These are phyloP conservation scores for Spea multiplicata DNA, from an alignment of 2,113 vertebrate genomes.

Conservation along the genomic window DNA sequence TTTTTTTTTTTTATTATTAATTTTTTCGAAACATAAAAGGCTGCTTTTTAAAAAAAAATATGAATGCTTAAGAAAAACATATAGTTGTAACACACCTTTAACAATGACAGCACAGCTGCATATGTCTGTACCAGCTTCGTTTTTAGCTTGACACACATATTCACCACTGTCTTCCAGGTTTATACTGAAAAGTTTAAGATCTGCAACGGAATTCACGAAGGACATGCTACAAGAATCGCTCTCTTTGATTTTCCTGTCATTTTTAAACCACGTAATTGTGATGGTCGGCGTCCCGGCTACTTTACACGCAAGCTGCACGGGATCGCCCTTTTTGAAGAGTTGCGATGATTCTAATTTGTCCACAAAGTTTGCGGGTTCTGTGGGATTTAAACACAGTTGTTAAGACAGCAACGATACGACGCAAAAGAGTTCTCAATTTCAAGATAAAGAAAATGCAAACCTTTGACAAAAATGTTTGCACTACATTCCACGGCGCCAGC, in stretches of 20 bases:
- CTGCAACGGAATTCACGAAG: constrained; percentile 69
- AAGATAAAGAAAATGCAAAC: constrained; percentile 66
- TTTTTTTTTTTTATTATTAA: background rate
- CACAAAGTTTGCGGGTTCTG: constrained; percentile 88
- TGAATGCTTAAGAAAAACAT: background rate
- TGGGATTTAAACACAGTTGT: constrained; percentile 63
- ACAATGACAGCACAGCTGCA: constrained; percentile 83
- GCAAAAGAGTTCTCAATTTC: constrained; percentile 11
- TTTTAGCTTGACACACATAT: constrained; percentile 87
- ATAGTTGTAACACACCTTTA: constrained; percentile 83
- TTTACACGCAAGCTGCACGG: constrained; percentile 79
- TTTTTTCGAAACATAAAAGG: background rate
- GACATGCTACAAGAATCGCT: constrained; percentile 74
- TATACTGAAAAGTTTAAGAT: constrained; percentile 69
- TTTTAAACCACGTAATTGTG: constrained; percentile 86
- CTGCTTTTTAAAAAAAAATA: background rate
- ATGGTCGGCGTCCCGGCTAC: constrained; percentile 88
- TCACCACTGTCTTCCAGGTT: constrained; percentile 83
- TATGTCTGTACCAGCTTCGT: constrained; percentile 89
- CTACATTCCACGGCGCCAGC: constrained; percentile 85
- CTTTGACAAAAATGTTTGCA: constrained; percentile 91
- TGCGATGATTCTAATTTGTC: constrained; percentile 81
- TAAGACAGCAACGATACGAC: constrained; percentile 52
- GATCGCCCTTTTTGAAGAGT: constrained; percentile 76
- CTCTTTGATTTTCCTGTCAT: constrained; percentile 81